Percentiles rank a stretch among this genome's conserved stretches.
These are phyloP conservation scores for Pelosia muscerda DNA, from an alignment of 2,888 invertebrate genomes.

Conservation along the genomic window DNA sequence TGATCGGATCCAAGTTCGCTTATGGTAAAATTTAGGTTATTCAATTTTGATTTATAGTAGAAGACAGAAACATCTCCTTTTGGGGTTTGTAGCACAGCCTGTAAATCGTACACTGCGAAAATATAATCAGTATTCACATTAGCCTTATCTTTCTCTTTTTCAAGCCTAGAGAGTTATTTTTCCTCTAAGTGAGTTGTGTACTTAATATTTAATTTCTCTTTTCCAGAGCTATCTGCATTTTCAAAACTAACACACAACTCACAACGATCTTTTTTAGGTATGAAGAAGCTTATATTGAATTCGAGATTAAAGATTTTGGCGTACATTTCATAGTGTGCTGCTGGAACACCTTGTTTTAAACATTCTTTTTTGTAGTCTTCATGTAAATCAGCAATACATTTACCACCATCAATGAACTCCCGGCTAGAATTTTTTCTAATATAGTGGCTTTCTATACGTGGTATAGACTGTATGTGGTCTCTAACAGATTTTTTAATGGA, in stretches of 20 bases:
- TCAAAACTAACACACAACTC: constrained; percentile 10
- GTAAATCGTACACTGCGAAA: constrained; percentile 11
- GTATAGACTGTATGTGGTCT: constrained; percentile 20
- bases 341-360: constrained; percentile 11
- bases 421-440: constrained; percentile 17
- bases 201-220: constrained; percentile 5
- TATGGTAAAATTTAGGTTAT: constrained; percentile 19
- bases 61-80: constrained; percentile 17
- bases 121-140: constrained; percentile 1
- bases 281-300: constrained; percentile 21
- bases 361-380: constrained; percentile 20
- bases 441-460: constrained; percentile 20
- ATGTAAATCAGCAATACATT: constrained; percentile 22
- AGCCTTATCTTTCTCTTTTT: constrained; percentile 11
- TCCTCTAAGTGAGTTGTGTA: constrained; percentile 6
- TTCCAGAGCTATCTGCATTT: constrained; percentile 13
- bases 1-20: constrained; percentile 14
- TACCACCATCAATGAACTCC: constrained; percentile 29
- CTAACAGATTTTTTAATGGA: constrained; percentile 11
- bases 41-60: constrained; percentile 22
- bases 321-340: constrained; percentile 16
- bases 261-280: constrained; percentile 19
- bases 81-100: constrained; percentile 17
- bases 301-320: constrained; percentile 16
- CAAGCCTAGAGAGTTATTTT: constrained; percentile 7